Conservation (phyloP, 2,888 invertebrate species). For the Epirrhoe tristata region DNA sequence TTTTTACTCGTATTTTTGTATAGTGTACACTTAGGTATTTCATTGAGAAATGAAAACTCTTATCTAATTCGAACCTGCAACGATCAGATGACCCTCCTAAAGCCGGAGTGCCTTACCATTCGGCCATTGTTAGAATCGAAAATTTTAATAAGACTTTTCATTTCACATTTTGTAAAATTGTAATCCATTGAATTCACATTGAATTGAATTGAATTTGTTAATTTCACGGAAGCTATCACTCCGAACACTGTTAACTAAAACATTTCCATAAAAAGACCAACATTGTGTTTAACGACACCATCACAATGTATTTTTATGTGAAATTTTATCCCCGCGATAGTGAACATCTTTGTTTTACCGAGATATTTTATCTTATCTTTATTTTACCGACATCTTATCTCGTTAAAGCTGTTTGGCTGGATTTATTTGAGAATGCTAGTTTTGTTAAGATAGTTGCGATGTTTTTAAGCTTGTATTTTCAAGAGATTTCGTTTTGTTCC, state of each 20-base stretch:
- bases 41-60: too few species aligned
- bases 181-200: too few species aligned
- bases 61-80: too few species aligned
- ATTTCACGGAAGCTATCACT: background rate
- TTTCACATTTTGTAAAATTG: too few species aligned
- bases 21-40: too few species aligned
- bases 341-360: slow-evolving; percentile 16
- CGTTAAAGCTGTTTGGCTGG: slow-evolving; percentile 10
- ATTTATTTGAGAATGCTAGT: slow-evolving; percentile 11
- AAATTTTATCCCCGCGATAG: slow-evolving; percentile 28
- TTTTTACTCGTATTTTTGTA: too few species aligned
- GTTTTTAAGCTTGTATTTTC: background rate
- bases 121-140: too few species aligned
- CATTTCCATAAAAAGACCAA: slow-evolving; percentile 19
- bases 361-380: slow-evolving; percentile 21
- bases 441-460: slow-evolving; percentile 5
- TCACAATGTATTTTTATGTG: slow-evolving; percentile 38
- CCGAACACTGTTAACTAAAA: slow-evolving; percentile 8
- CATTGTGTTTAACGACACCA: slow-evolving; percentile 26
- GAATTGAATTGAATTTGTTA: too few species aligned
- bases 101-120: too few species aligned
- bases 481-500: background rate
- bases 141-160: too few species aligned
- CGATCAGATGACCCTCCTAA: too few species aligned
- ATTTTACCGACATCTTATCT: slow-evolving; percentile 21